Evolutionary conservation across 2,888 invertebrate species (phyloP), one percentile per base, ranked within the genome.

Genomic region (Laspeyria flexula): DNA sequence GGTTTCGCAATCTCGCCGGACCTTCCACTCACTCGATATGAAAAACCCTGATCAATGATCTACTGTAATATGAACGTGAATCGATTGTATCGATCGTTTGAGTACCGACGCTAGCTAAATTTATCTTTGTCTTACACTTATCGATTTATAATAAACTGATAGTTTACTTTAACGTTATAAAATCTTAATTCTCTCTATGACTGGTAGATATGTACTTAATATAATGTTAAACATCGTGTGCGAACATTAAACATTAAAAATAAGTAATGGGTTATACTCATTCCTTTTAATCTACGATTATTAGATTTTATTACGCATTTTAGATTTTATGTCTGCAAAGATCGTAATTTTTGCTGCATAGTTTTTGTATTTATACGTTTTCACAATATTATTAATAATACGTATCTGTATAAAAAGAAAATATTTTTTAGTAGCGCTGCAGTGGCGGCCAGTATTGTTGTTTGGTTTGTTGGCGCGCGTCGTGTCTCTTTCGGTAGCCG

Each of bases 1-100:
- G 47, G 78, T 91, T 86, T 89, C 83, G 89, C 85, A 91, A 91
- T 66, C 55, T 33, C 72, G 75, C 77, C 77, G 81, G 83, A 82
- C 83, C 83, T 82, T 84, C 90, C 89, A 82, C 85, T 90, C 89
- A 86, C 89, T 89, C 75, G 75, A 79, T 79, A 83, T 80, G 79
- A 85, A 85, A 86, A 79, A 82, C 79, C 72, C 70, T 70, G 78
- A 86, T 83, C 79, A 70, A 77, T 71, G 79, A 86, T 82, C 78
- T 67, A 76, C 65, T 73, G 77, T 73, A 73, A 81, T 80, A 70
- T 72, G 57, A 81, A 81, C 81, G 67, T 64, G 75, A 77, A 76
- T 83, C 77, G 78, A 75, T 79, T 66, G 73, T 55, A 60, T 55
- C 63, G 52, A 69, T 65, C 62, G 63, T 57, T 62, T 45, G 62